A percentile compares a stretch with the other conserved stretches of the same genome.
phyloP scores from a whole-genome alignment of 2,113 vertebrate genomes.

The Zosterops borbonicus region DNA sequence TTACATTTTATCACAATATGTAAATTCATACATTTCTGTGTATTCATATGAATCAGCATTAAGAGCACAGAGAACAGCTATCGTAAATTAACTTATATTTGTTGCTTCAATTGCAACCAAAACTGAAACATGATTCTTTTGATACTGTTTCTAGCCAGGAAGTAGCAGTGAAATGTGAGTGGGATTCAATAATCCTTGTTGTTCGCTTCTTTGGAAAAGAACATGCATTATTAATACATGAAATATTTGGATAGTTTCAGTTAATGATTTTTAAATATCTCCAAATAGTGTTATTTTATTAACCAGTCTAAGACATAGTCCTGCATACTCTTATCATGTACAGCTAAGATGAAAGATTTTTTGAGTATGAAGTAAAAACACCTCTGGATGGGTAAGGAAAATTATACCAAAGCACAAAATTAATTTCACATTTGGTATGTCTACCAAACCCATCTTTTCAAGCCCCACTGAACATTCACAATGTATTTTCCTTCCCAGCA shows the following conservation, averaged over 20 bases:
- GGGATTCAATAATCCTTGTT: not conserved
- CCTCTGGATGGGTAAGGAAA: not conserved
- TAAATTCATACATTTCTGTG: not conserved
- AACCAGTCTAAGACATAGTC: not conserved
- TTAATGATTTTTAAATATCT: not conserved
- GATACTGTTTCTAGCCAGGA: not conserved
- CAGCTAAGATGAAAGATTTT: not conserved
- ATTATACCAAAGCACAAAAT: not conserved
- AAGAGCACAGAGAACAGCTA: not conserved
- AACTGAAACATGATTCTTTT: not conserved
- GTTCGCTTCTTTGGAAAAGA: not conserved
- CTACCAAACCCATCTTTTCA: not conserved
- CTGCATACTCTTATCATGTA: not conserved
- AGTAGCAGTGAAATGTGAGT: not conserved
- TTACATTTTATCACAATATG: not conserved
- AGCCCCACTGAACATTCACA: not conserved
- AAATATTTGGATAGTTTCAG: not conserved
- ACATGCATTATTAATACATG: not conserved
- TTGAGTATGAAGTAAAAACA: not conserved
- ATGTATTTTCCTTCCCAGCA: not conserved
- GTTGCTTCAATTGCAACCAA: not conserved
- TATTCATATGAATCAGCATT: not conserved
- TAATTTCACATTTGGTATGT: not conserved
- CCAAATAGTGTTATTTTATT: not conserved
- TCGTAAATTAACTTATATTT: not conserved